Base-by-base conservation (phyloP, 2,888 invertebrate genomes). In the Ichneumoninae sp. region DNA sequence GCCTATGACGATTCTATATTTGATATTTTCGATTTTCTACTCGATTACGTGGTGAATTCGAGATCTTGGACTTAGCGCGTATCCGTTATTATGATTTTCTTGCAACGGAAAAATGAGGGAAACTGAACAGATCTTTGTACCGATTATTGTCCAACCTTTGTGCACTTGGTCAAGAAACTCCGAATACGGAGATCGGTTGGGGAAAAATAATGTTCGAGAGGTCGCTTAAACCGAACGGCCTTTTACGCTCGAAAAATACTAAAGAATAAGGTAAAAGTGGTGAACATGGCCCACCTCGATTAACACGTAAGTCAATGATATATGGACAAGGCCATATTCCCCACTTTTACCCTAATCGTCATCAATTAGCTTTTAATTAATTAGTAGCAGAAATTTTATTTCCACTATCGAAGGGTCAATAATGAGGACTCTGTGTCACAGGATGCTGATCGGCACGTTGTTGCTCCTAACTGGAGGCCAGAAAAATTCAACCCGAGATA, bases 401-500 rank as follows among this genome's bases (percentile, higher is more conserved):
- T 54, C 7, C 52, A 54, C 52, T 54, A 54, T 63, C 16, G 16
- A 63, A 63, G 6, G 19, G 13, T 16, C 71, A 47, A 47, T 77
- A 80, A 80, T 69, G 73, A 74, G 81, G 63, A 68, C 63, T 83
- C 52, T 69, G 63, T 71, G 69, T 40, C 76, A 78, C 84, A 84
- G 84, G 84, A 84, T 81, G 78, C 81, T 70, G 78, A 81, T 84
- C 81, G 60, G 54, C 30, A 7, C 63, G 26, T 66, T 54, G 75
- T 66, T 54, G 36, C 66, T 52, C 65, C 22, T 50, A 52, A 40
- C 65, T 73, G n/a, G 52, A 47, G 52, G 73, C 77, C 10, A 69
- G 52, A 47, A 54, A 30, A 19, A 78, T 30, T 68, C 44, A 83
- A 47, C 86, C 83, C n/a, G 82, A 63, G 86, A 83, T 85, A 83